Base-by-base conservation (phyloP, 2,888 invertebrate species). In the Corbicula japonica region DNA sequence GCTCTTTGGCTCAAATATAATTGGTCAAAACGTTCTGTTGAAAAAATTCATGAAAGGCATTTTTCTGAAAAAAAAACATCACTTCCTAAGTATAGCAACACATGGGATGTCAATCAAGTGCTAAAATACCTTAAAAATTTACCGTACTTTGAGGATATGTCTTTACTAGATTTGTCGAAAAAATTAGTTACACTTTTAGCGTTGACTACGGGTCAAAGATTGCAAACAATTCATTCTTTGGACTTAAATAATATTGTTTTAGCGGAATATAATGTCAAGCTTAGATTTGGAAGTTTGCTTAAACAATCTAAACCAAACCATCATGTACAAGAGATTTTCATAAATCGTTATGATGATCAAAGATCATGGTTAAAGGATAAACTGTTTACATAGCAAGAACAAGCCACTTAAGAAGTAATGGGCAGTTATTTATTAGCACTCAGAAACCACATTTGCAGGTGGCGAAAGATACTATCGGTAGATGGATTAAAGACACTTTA, bases 11-110 rank as follows among this genome's bases (percentile, higher is more conserved):
- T n/a, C n/a, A n/a, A n/a, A n/a, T n/a, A 6, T 28, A 41, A 28
- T 66, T 30, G 65, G 71, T 2, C 28, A 63, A 18, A 48, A 72
- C 38, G 63, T 56, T 3, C 23, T 72, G 35, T 35, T 84, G 26
- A 62, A 41, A 28, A 60, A 75, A n/a, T 84, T 84, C 35, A 62
- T 84, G 79, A 82, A 72, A 68, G 84, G 82, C 2, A 52, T 82
- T 21, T 81, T 74, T 61, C 23, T 74, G 30, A n/a, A n/a, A 21
- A 34, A 12, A 68, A 73, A 26, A 83, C 81, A 46, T 26, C 61
- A 8, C 34, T 73, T 21, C 77, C 82, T 58, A 75, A 58, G 68
- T 76, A 82, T 68, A 61, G 15, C 12, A 15, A 34, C 18, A 86
- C 70, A 32, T 84, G 86, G 84, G 69, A 81, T 62, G 76, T 72